Percentiles rank a stretch among this genome's conserved stretches.
These are phyloP conservation scores for Dynastes grantii DNA, from an alignment of 2,888 invertebrate species.

Conservation along the genomic window DNA sequence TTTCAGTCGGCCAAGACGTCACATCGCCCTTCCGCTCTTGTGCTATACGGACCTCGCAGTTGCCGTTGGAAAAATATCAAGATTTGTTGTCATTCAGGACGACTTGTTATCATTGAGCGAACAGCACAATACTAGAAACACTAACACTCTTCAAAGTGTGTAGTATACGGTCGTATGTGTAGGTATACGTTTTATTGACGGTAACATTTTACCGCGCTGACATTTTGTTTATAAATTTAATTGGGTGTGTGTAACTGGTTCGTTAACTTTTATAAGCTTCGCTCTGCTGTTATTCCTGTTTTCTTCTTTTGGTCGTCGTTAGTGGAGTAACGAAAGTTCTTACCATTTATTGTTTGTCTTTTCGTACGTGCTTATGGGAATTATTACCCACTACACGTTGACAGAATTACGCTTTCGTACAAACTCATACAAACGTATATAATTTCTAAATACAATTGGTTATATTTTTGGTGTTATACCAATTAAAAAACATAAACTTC, in stretches of 20 bases:
- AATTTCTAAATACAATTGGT: too few relatives aligned
- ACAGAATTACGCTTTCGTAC: not conserved
- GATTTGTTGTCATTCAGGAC: constrained; percentile 59
- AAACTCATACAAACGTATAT: too few relatives aligned
- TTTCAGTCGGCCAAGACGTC: constrained; percentile 2
- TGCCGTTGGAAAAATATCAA: constrained; percentile 56
- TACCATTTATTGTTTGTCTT: constrained; percentile 36
- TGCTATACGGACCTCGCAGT: constrained; percentile 2
- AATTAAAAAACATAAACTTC: too few relatives aligned
- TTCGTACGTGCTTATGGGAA: constrained; percentile 29
- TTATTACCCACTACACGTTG: constrained; percentile 11
- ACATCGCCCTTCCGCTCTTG: not conserved
- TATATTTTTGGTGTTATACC: too few relatives aligned
- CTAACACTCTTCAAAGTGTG: constrained; percentile 19
- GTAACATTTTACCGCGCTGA: constrained; percentile 58
- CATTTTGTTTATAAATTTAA: constrained; percentile 63
- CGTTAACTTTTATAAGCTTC: constrained; percentile 41
- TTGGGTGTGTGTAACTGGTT: constrained; percentile 56
- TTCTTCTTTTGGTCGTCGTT: constrained; percentile 35
- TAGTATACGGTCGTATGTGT: constrained; percentile 46
- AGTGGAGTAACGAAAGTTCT: constrained; percentile 23
- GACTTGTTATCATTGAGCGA: constrained; percentile 48
- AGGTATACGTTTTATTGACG: constrained; percentile 53
- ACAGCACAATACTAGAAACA: constrained; percentile 39
- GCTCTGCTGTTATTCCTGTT: constrained; percentile 29